phyloP scores from a whole-genome alignment of 2,888 invertebrate species.

The Sphecodes monilicornis region DNA sequence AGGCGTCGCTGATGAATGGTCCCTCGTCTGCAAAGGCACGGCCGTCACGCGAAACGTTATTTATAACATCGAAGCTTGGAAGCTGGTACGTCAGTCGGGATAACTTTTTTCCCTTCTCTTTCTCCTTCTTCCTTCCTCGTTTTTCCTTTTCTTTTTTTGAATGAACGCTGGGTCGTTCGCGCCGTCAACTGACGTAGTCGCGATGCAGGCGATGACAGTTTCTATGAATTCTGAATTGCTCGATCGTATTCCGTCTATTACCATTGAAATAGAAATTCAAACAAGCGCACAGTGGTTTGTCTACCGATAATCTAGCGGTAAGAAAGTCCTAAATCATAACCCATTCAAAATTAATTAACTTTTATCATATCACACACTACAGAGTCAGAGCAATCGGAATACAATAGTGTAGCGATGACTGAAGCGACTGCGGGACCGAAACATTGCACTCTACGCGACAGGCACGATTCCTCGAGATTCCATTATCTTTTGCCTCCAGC shows the following conservation, averaged over 20 bases:
- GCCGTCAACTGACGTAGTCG: not conserved
- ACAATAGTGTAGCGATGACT: no score
- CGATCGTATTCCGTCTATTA: not conserved
- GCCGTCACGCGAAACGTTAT: constrained; percentile 79
- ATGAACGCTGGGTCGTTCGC: constrained; percentile 14
- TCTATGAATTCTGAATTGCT: not conserved
- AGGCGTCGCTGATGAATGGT: constrained; percentile 75
- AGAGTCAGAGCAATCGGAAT: no score
- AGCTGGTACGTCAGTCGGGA: constrained; percentile 41
- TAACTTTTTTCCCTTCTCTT: not conserved
- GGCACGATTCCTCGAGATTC: no score
- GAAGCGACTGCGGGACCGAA: no score
- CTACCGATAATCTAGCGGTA: no score
- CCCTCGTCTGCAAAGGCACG: constrained; percentile 73
- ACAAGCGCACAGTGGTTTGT: not conserved
- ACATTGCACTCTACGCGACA: no score
- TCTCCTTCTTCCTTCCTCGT: no score
- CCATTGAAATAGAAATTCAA: not conserved
- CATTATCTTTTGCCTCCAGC: no score
- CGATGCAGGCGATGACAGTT: not conserved
- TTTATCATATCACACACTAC: no score
- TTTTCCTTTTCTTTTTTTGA: constrained; percentile 22
- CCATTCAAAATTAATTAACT: no score
- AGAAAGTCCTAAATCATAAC: no score
- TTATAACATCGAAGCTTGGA: constrained; percentile 66